Evolutionary conservation across 2,113 vertebrate genomes (phyloP), one percentile per base, ranked within the genome.

Genomic region (Pluvialis apricaria): DNA sequence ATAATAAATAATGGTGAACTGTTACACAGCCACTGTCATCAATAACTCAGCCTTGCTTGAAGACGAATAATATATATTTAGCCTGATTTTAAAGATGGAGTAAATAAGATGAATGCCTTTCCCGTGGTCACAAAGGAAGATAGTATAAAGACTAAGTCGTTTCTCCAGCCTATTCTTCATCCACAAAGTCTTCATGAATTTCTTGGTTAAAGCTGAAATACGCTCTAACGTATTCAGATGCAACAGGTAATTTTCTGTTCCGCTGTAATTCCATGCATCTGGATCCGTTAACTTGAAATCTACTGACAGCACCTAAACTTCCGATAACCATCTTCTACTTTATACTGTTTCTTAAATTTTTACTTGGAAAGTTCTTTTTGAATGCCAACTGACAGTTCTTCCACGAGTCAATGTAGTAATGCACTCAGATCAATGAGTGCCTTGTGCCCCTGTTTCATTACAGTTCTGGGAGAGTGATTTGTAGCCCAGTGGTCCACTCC

Each of bases 91-190:
- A 92, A 93, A 96, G 86, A 81, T 42, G 60, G 57, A 81, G 72
- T 86, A 96, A 96, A 94, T 76, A 88, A 95, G 94, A 96, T 78
- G 38, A 93, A 92, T 92, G 72, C 20, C 38, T 93, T 95, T 86
- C 69, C 85, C 20, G 11, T 93, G 38, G 64, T 75, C 82, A 88
- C 64, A 88, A 45, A 75, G 55, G 71, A 94, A 86, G 90, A 73
- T 22, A 71, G 47, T 55, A 83, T 44, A 81, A 86, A 93, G 85
- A 91, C 55, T 58, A 62, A 85, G 71, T 13, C 82, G 55, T 88
- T 94, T 84, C 69, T 92, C 34, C 84, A 72, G 36, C 34, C 9
- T n/a, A 93, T 95, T 86, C 76, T 36, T 95, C 87, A 93, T 57
- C 71, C 70, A 57, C 17, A 55, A 72, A 96, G 42, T 88, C 78